Percentiles rank a stretch among this genome's conserved stretches.
Conservation (phyloP, 2,888 invertebrate genomes). For the Acleris cristana region DNA sequence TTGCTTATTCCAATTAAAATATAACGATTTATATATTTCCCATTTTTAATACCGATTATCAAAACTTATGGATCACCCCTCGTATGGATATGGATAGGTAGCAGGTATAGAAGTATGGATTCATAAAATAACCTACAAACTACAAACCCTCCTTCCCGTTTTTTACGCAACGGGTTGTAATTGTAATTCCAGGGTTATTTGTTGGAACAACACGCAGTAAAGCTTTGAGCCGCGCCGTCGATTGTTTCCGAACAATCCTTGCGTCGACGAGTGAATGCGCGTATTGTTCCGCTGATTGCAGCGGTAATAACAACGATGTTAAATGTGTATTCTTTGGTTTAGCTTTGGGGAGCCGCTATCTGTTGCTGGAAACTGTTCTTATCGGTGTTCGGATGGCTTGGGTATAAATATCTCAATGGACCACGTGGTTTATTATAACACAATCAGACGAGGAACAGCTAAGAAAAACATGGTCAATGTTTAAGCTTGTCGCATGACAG, state of each 20-base stretch:
- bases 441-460: too few relatives aligned
- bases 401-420: background rate
- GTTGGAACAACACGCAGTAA: constrained; percentile 8
- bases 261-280: constrained; percentile 7
- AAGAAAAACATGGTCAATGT: too few relatives aligned
- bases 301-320: constrained; percentile 7
- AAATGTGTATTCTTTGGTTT: background rate
- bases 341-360: background rate
- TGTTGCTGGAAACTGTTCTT: background rate
- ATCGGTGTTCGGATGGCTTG: background rate
- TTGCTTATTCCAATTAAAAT: too few relatives aligned
- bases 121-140: too few relatives aligned
- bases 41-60: too few relatives aligned
- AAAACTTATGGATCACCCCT: too few relatives aligned
- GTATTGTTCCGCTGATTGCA: constrained; percentile 15
- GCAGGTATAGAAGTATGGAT: too few relatives aligned
- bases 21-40: too few relatives aligned
- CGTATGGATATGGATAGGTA: too few relatives aligned
- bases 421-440: too few relatives aligned
- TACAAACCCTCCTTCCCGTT: too few relatives aligned
- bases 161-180: background rate
- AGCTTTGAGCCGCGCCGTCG: constrained; percentile 5
- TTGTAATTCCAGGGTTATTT: constrained; percentile 3
- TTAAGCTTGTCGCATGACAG: too few relatives aligned
- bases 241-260: constrained; percentile 7